Evolutionary conservation across 64 coral and sea anemone genomes (phyloP).

Genomic region (Montipora capricornis): DNA sequence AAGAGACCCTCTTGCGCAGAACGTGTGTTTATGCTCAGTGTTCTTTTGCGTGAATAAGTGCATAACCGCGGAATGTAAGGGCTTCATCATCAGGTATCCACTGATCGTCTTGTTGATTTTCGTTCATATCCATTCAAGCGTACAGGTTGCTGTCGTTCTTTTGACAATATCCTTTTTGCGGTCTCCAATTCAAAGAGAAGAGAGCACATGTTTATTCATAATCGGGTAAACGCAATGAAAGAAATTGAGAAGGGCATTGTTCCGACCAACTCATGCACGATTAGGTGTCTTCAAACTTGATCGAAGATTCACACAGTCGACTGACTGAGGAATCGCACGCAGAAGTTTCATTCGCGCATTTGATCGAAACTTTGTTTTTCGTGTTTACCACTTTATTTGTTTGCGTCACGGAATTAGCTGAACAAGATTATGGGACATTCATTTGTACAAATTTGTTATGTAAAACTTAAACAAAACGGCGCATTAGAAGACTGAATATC

Average conservation of each 20-base stretch:
- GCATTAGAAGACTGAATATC: not conserved
- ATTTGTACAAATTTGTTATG: not conserved
- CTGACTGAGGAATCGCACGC: constrained; percentile 20
- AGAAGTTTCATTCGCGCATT: not conserved
- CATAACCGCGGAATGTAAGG: too few relatives aligned
- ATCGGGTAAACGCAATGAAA: not conserved
- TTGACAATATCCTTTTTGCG: not conserved
- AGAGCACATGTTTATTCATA: constrained; percentile 54
- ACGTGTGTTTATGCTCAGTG: too few relatives aligned
- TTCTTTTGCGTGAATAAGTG: too few relatives aligned
- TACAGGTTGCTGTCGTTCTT: constrained; percentile 12
- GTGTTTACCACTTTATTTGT: not conserved
- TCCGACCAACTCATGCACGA: constrained; percentile 31
- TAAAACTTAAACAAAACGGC: not conserved
- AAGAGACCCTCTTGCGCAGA: too few relatives aligned
- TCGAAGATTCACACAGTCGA: not conserved
- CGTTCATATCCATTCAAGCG: not conserved
- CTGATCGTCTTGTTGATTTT: not conserved
- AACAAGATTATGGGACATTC: not conserved
- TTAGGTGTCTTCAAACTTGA: not conserved
- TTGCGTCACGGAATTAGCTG: too few relatives aligned
- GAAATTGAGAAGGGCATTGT: constrained; percentile 4
- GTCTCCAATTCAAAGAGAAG: constrained; percentile 1
- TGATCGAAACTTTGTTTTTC: not conserved
- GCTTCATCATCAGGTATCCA: too few relatives aligned